phyloP scores from a whole-genome alignment of 2,888 invertebrate genomes.

The Drosophila lutescens region DNA sequence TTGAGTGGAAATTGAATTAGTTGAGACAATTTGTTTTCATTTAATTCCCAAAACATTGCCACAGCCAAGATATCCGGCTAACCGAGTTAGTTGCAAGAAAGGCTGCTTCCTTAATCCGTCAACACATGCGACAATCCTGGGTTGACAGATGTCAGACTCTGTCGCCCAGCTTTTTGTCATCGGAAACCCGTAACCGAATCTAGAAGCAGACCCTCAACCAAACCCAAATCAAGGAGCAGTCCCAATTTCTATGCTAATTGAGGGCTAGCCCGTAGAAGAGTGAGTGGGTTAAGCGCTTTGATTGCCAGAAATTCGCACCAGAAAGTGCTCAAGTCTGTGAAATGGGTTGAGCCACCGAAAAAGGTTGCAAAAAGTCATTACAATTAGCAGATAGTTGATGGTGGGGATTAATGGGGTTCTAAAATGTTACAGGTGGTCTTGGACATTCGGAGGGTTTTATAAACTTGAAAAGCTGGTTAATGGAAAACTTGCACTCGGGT shows the following conservation, averaged over 20 bases:
- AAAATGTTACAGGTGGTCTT: neutral
- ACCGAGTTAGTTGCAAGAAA: slow-evolving; percentile 1
- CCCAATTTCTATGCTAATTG: slow-evolving; percentile 80
- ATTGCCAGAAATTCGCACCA: slow-evolving; percentile 37
- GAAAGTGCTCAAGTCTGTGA: slow-evolving; percentile 24
- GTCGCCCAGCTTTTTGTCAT: slow-evolving; percentile 13
- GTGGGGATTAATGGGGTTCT: neutral
- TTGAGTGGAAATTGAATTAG: slow-evolving; percentile 70
- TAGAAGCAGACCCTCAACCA: neutral
- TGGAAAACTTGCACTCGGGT: neutral
- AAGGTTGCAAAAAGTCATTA: slow-evolving; percentile 29
- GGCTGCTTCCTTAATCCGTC: slow-evolving; percentile 44
- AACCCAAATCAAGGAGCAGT: slow-evolving; percentile 66
- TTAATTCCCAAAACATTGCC: slow-evolving; percentile 54
- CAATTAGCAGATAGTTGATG: slow-evolving; percentile 23
- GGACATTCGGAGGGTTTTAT: neutral
- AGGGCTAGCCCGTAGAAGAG: slow-evolving; percentile 20
- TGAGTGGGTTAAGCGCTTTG: slow-evolving; percentile 34
- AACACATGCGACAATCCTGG: slow-evolving; percentile 33
- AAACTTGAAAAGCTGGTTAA: neutral
- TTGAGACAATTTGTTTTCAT: slow-evolving; percentile 68
- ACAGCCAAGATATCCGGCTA: slow-evolving; percentile 21
- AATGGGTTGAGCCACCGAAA: slow-evolving; percentile 29
- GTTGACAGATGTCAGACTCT: slow-evolving; percentile 56
- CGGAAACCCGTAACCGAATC: neutral